Conservation (phyloP, 2,797 vertebrate genomes). For the Zonotrichia albicollis region DNA sequence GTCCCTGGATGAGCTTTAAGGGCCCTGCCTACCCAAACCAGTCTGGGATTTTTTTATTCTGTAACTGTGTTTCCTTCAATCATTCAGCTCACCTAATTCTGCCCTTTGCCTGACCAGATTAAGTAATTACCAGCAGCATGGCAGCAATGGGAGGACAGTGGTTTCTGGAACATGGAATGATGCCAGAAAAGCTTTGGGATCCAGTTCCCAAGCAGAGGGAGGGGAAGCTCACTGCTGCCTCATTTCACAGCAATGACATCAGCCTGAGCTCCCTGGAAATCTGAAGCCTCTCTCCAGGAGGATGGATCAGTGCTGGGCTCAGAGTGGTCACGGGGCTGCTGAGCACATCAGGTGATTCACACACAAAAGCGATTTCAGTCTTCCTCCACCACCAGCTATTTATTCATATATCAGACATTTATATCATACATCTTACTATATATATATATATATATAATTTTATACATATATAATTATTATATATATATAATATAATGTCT, state of each 20-base stretch:
- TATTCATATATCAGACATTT: neutral
- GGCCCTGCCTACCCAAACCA: neutral
- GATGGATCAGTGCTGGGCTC: fast-evolving
- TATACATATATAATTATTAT: neutral
- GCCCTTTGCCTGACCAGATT: neutral
- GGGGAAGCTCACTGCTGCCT: neutral
- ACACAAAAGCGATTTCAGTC: neutral
- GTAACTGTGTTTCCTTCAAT: neutral
- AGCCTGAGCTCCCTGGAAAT: neutral
- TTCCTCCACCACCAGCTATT: neutral
- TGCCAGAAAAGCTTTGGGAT: neutral
- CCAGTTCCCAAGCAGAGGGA: fast-evolving
- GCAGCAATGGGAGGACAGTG: neutral
- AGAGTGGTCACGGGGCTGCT: neutral
- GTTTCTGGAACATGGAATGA: neutral
- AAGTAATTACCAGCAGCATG: fast-evolving
- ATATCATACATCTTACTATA: neutral
- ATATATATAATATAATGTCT: neutral
- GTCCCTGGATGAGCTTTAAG: neutral
- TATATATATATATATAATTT: neutral
- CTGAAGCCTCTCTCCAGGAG: neutral
- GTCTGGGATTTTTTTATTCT: neutral
- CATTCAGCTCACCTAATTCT: neutral
- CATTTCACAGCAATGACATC: neutral
- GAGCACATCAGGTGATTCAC: neutral